Evolutionary conservation across 2,888 invertebrate genomes (phyloP).

Genomic region (Eupithecia vulgata): DNA sequence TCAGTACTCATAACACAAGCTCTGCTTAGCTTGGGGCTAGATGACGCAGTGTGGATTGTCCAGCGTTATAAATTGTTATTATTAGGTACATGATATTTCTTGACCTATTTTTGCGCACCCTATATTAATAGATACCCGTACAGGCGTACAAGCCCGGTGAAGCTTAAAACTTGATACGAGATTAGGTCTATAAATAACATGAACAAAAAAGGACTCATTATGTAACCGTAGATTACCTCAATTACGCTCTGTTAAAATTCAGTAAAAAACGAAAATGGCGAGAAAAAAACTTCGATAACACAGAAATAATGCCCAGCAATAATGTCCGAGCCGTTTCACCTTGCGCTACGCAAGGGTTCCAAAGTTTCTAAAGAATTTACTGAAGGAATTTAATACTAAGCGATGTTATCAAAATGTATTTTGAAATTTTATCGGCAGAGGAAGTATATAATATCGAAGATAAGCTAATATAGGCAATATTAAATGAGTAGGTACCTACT

Average conservation of each 20-base stretch:
- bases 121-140: no score
- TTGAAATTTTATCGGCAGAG: background rate
- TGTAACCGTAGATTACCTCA: slow-evolving; percentile 25
- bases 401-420: background rate
- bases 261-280: slow-evolving; percentile 33
- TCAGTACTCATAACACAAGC: no score
- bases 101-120: no score
- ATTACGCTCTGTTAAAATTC: slow-evolving; percentile 34
- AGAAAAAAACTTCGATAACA: slow-evolving; percentile 43
- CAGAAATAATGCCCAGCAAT: slow-evolving; percentile 37
- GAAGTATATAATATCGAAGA: background rate
- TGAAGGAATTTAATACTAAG: slow-evolving; percentile 18
- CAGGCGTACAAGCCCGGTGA: background rate
- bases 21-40: no score
- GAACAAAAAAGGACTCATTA: background rate
- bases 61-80: no score
- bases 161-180: background rate
- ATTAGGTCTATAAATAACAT: background rate
- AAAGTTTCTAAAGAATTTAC: background rate
- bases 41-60: no score
- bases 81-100: no score
- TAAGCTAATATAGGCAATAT: background rate
- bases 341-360: slow-evolving; percentile 7
- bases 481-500: no score
- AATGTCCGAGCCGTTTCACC: slow-evolving; percentile 12